These are phyloP conservation scores for Agrotis puta DNA, from an alignment of 2,888 invertebrate species.

Conservation along the genomic window DNA sequence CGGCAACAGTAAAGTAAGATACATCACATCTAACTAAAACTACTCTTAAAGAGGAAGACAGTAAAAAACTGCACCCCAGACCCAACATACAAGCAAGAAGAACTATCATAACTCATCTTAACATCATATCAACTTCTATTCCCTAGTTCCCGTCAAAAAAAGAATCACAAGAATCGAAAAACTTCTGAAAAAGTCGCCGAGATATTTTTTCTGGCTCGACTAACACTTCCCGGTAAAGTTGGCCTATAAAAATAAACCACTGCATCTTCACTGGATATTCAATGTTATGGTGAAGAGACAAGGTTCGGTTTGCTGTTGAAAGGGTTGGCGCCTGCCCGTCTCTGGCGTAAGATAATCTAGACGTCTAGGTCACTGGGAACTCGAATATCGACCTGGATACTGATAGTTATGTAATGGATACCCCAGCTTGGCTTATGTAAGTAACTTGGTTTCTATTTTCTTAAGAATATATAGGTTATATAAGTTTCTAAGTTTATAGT, in stretches of 20 bases:
- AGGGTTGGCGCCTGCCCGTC: constrained; percentile 67
- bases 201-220: constrained; percentile 23
- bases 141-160: constrained; percentile 5
- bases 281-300: not conserved
- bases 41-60: not conserved
- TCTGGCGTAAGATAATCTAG: constrained; percentile 67
- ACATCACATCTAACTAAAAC: not conserved
- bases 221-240: constrained; percentile 31
- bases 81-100: not conserved
- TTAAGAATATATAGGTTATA: not conserved
- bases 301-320: constrained; percentile 13
- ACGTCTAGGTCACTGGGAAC: constrained; percentile 75
- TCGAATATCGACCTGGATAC: constrained; percentile 71
- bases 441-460: constrained; percentile 46
- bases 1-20: not conserved
- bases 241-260: constrained; percentile 44
- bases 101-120: constrained; percentile 7
- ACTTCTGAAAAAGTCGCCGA: constrained; percentile 7
- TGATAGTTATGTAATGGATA: constrained; percentile 61
- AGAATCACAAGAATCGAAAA: constrained; percentile 21
- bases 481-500: not conserved
- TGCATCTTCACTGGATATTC: not conserved
- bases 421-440: constrained; percentile 47
- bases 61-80: not conserved
- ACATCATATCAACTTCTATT: not conserved